A percentile compares a stretch with the other conserved stretches of the same genome.
Conservation (phyloP, 2,797 vertebrate species). For the Anabacerthia variegaticeps region DNA sequence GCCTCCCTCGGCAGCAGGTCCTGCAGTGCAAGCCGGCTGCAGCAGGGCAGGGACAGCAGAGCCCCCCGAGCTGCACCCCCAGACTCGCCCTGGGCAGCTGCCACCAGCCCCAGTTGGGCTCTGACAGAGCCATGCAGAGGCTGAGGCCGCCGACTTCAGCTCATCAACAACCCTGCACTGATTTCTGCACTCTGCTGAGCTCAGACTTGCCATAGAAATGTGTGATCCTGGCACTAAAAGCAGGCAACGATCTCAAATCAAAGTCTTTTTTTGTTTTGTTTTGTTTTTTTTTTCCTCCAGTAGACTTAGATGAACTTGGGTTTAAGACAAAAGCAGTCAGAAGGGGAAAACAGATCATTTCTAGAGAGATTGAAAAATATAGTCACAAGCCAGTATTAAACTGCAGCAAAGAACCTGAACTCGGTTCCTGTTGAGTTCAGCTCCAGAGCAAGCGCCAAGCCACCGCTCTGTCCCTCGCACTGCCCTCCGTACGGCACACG, state of each 20-base stretch:
- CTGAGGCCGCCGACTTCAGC: conserved; percentile 24
- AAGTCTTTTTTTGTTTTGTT: background rate
- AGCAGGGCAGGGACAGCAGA: background rate
- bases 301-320: conserved; percentile 37
- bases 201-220: conserved; percentile 76
- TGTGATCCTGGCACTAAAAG: conserved; percentile 65
- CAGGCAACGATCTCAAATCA: conserved; percentile 41
- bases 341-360: conserved; percentile 11
- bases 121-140: conserved; percentile 39
- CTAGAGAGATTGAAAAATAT: background rate
- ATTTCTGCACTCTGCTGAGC: conserved; percentile 65
- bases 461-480: conserved; percentile 41
- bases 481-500: conserved; percentile 34
- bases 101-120: conserved; percentile 23
- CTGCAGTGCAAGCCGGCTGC: background rate
- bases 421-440: conserved; percentile 54
- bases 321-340: conserved; percentile 59
- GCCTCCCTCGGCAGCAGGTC: background rate
- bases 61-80: background rate
- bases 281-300: background rate
- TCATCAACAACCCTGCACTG: conserved; percentile 55
- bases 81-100: background rate
- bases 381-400: conserved; percentile 42
- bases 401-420: conserved; percentile 57
- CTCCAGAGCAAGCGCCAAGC: conserved; percentile 66